A percentile compares a stretch with the other conserved stretches of the same genome.
These are phyloP conservation scores for Drosophila mettleri DNA, from an alignment of 2,888 invertebrate species.

Conservation along the genomic window DNA sequence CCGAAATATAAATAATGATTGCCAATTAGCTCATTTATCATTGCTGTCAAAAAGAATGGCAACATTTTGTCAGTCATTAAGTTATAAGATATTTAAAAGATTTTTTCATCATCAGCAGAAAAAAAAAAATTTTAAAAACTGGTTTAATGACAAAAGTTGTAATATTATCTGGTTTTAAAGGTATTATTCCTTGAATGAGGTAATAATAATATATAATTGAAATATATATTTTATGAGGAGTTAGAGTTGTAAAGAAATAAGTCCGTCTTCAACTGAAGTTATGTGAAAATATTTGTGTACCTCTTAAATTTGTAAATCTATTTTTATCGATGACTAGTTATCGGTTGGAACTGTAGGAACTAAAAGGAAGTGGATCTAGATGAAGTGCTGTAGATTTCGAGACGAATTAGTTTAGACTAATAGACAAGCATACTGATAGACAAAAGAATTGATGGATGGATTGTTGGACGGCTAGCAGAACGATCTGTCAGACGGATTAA, in stretches of 20 bases:
- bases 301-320: no score
- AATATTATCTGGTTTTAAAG: background rate
- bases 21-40: slow-evolving; percentile 11
- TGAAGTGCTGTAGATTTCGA: no score
- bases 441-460: no score
- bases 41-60: slow-evolving; percentile 1
- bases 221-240: background rate
- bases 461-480: no score
- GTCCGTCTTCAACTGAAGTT: no score
- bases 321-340: no score
- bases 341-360: no score
- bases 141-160: background rate
- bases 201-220: background rate
- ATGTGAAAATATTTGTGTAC: no score
- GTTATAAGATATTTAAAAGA: background rate
- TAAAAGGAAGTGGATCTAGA: no score
- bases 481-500: no score
- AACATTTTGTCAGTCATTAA: slow-evolving; percentile 13
- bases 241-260: background rate
- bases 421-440: no score
- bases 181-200: background rate
- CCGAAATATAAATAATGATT: slow-evolving; percentile 11
- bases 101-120: background rate
- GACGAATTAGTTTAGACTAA: no score
- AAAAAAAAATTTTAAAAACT: slow-evolving; percentile 2